Base-by-base conservation (phyloP, 2,888 invertebrate species). In the Brenthis ino region DNA sequence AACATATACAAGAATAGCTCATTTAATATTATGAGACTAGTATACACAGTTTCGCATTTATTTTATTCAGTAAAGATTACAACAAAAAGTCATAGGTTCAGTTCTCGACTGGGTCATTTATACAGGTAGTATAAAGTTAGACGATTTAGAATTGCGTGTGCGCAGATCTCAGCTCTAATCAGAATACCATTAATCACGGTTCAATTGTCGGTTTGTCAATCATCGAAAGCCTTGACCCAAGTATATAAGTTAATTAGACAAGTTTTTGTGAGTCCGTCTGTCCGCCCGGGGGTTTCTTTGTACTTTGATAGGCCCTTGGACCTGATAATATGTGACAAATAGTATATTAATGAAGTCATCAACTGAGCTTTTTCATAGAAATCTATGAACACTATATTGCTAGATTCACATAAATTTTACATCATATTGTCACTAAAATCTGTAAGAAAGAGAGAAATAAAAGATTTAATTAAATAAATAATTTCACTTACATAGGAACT, bases 101-200 rank as follows among this genome's bases (percentile, higher is more conserved):
- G 28, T 28, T 28, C 28, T 28, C 4, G 28, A 28, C 28, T 28
- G 28, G 28, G 28, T 43, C 11, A 43, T 43, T 43, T 43, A 43
- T 11, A 43, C 11, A 11, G 11, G 11, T 43, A 43, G 8, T 43
- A 43, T 43, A 43, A 8, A 43, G 13, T 28, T 53, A 57, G 63
- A 58, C 64, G 14, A 14, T 24, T 20, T 51, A 0, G 33, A 13
- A 16, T 16, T 57, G 14, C 12, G 70, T 70, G 58, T 67, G 63
- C 65, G 43, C 54, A 51, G 24, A 33, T 43, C 37, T 48, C 43
- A 55, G 66, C 50, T 64, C 67, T 75, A 75, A 76, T 77, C 69
- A 73, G 70, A 73, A 71, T 69, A 69, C 58, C 69, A 75, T 77
- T 73, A 76, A 77, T 77, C 76, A 76, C 71, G 65, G 63, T 72